These are phyloP conservation scores for Yponomeuta cagnagella DNA, from an alignment of 2,888 invertebrate genomes.

Conservation along the genomic window DNA sequence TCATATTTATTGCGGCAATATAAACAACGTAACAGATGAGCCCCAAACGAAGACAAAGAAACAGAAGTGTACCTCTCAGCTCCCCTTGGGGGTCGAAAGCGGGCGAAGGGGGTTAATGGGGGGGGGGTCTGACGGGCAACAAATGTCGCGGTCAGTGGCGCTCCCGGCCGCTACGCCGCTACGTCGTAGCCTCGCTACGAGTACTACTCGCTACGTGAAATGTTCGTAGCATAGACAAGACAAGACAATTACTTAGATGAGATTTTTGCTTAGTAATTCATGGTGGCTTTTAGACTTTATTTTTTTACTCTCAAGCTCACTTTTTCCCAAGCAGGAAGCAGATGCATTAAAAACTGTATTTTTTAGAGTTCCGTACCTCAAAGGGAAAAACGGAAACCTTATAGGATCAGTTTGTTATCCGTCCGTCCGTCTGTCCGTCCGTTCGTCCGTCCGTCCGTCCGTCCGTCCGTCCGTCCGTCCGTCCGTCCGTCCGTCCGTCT, in stretches of 20 bases:
- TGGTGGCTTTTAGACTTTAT: too few species aligned
- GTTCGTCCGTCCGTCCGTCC: too few species aligned
- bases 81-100: constrained; percentile 1
- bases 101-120: constrained; percentile 19
- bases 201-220: constrained; percentile 5
- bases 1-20: constrained; percentile 11
- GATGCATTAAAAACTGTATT: too few species aligned
- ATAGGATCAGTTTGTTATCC: too few species aligned
- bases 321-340: too few species aligned
- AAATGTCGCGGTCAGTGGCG: constrained; percentile 68
- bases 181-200: constrained; percentile 11
- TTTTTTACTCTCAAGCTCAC: too few species aligned
- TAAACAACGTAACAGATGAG: constrained; percentile 15
- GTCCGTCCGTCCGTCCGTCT: too few species aligned
- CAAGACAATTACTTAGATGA: background rate
- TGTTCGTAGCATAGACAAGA: background rate
- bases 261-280: background rate
- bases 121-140: constrained; percentile 53
- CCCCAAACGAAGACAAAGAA: constrained; percentile 13
- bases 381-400: too few species aligned
- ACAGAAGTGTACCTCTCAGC: constrained; percentile 5
- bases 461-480: too few species aligned
- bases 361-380: too few species aligned
- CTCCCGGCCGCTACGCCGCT: constrained; percentile 28
- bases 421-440: too few species aligned